A percentile compares a stretch with the other conserved stretches of the same genome.
Evolutionary conservation across 2,113 vertebrate genomes (phyloP).

Genomic region (Oncorhynchus keta): DNA sequence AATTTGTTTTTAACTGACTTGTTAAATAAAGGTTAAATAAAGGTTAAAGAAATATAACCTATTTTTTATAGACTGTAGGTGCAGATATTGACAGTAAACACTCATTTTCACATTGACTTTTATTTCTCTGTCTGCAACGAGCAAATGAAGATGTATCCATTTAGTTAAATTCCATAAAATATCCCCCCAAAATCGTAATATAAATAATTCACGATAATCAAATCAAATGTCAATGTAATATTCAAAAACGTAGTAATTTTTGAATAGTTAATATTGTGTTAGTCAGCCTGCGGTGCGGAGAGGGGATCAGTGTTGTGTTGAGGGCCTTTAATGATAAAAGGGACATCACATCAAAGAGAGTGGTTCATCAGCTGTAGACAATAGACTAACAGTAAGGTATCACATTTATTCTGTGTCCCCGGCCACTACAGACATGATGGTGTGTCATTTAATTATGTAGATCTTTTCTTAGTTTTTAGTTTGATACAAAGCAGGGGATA

Average conservation of each 20-base stretch:
- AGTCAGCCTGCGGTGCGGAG: slow-evolving; percentile 41
- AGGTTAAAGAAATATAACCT: too few relatives aligned
- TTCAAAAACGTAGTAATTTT: slow-evolving; percentile 44
- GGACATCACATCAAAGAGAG: slow-evolving; percentile 69
- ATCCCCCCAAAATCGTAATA: slow-evolving; percentile 12
- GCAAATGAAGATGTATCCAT: slow-evolving; percentile 20
- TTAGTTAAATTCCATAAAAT: slow-evolving; percentile 37
- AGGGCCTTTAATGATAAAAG: slow-evolving; percentile 63
- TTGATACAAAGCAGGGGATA: slow-evolving; percentile 41
- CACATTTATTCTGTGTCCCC: slow-evolving; percentile 36
- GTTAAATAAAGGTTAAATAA: too few relatives aligned
- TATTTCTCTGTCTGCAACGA: too few relatives aligned
- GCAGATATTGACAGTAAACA: not conserved
- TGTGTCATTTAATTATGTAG: slow-evolving; percentile 53
- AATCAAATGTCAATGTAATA: slow-evolving; percentile 15
- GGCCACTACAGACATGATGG: slow-evolving; percentile 46
- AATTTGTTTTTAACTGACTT: too few relatives aligned
- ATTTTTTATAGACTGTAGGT: not conserved
- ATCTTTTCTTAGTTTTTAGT: slow-evolving; percentile 12
- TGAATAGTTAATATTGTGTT: slow-evolving; percentile 46
- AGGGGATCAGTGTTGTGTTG: too few relatives aligned
- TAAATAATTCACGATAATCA: too few relatives aligned
- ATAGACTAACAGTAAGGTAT: slow-evolving; percentile 64
- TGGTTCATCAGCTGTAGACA: slow-evolving; percentile 66
- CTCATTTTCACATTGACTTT: too few relatives aligned